These are phyloP conservation scores for Taenaris catops DNA, from an alignment of 2,888 invertebrate genomes.

Conservation along the genomic window DNA sequence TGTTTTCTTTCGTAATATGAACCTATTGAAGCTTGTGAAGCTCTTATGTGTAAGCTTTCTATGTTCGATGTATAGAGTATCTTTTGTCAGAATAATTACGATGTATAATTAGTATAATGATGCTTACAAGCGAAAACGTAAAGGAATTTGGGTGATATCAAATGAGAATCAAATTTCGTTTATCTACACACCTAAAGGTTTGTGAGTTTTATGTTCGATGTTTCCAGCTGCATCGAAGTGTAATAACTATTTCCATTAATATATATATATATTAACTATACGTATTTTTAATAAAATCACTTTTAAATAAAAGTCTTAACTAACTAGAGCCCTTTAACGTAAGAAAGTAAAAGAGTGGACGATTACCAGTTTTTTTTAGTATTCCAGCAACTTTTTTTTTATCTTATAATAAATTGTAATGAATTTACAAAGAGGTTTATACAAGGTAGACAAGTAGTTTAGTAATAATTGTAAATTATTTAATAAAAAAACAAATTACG, in stretches of 20 bases:
- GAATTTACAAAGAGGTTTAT: conserved; percentile 77
- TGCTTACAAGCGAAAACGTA: conserved; percentile 55
- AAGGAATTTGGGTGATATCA: conserved; percentile 78
- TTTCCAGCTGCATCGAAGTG: conserved; percentile 10
- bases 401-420: conserved; percentile 38
- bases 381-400: conserved; percentile 8
- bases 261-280: conserved; percentile 8
- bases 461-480: conserved; percentile 64
- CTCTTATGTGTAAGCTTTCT: conserved; percentile 60
- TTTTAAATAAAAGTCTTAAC: conserved; percentile 5
- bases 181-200: conserved; percentile 11
- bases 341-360: conserved; percentile 13
- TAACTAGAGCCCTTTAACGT: conserved; percentile 17
- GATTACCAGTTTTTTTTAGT: conserved; percentile 2
- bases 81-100: conserved; percentile 28
- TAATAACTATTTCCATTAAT: conserved; percentile 6
- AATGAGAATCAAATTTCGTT: conserved; percentile 34
- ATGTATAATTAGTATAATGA: conserved; percentile 33
- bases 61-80: conserved; percentile 60
- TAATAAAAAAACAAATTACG: conserved; percentile 40
- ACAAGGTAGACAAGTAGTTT: conserved; percentile 77
- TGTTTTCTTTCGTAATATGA: conserved; percentile 34
- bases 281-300: not conserved
- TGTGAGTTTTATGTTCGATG: conserved; percentile 21
- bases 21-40: conserved; percentile 40